Base-by-base conservation (phyloP, 2,113 vertebrate species). In the Gopherus evgoodei region DNA sequence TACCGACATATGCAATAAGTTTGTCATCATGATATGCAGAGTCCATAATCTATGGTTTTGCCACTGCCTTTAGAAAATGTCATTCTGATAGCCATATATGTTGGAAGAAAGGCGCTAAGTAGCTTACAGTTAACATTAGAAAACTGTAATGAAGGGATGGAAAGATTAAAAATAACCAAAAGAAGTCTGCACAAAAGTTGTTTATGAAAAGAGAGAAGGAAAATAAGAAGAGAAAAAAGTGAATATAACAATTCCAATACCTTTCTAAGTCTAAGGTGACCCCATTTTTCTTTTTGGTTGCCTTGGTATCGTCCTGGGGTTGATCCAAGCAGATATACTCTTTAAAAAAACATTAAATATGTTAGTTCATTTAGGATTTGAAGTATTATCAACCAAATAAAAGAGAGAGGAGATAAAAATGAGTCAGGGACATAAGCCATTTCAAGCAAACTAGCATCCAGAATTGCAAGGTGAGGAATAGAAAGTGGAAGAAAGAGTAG, bases 261-360 rank as follows among this genome's bases (percentile, higher is more conserved):
- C 99, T 99, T 99, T 95, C 99, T 98, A 84, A 99, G 98, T 91
- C 98, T 98, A 95, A 99, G 98, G 95, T 99, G 99, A 81, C 99
- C 99, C 99, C 99, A 99, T 11, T 99, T 99, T 88, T 99, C 99
- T 98, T 99, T 99, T 52, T 99, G 98, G 86, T 96, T 90, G 50
- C 99, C 99, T 90, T 99, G 98, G 86, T 98, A 99, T 86, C 99
- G 98, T 89, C 99, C 99, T 44, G 99, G 99, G 6, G 98, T 99
- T 59, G 99, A 99, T 90, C 98, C 99, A 90, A 99, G 97, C 53
- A 99, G 98, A 97, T 99, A 99, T 5, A 99, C 99, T 69, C 99
- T 99, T 72, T 47, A 47, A 93, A 83, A 85, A 81, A 94, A 57
- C 35, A 47, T 13, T 49, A 80, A 79, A 72, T 7, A 27, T 57